Percentiles rank a stretch among this genome's conserved stretches.
These are phyloP conservation scores for Melanotus villosus DNA, from an alignment of 2,888 invertebrate species.

Conservation along the genomic window DNA sequence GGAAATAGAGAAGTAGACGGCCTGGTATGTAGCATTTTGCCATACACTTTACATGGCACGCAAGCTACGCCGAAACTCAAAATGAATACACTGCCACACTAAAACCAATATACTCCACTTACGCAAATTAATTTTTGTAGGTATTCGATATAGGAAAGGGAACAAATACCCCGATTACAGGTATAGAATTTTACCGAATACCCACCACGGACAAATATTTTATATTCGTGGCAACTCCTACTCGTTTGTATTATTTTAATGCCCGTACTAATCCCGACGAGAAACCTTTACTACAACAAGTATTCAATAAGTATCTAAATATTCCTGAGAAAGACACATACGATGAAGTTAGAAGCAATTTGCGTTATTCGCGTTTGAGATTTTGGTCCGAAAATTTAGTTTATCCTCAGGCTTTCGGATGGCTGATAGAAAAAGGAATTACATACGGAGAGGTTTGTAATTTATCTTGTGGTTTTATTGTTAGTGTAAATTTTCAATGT, in stretches of 20 bases:
- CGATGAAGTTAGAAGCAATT: conserved; percentile 78
- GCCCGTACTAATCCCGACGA: conserved; percentile 84
- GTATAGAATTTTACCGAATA: conserved; percentile 85
- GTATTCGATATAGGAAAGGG: conserved; percentile 91
- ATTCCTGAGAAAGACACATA: conserved; percentile 78
- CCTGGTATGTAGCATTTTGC: conserved; percentile 72
- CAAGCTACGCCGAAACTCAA: neutral
- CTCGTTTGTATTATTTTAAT: conserved; percentile 89
- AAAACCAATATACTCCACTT: neutral
- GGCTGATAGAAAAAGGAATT: conserved; percentile 89
- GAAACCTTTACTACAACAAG: conserved; percentile 82
- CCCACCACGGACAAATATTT: conserved; percentile 82
- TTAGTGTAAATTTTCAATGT: conserved; percentile 52
- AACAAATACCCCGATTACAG: conserved; percentile 85
- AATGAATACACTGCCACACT: neutral
- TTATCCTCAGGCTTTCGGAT: conserved; percentile 85
- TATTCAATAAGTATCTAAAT: conserved; percentile 84
- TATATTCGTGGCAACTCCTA: conserved; percentile 87
- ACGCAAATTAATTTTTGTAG: conserved; percentile 67
- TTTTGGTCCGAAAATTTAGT: conserved; percentile 81
- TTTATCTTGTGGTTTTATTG: neutral
- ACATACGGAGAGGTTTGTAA: conserved; percentile 80
- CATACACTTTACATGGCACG: neutral
- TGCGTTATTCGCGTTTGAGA: conserved; percentile 83
- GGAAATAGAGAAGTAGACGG: conserved; percentile 82